Evolutionary conservation across 1,140 invertebrate species (phyloP), one percentile per base, ranked within the genome.

Genomic region (Tetranychus cinnabarinus): DNA sequence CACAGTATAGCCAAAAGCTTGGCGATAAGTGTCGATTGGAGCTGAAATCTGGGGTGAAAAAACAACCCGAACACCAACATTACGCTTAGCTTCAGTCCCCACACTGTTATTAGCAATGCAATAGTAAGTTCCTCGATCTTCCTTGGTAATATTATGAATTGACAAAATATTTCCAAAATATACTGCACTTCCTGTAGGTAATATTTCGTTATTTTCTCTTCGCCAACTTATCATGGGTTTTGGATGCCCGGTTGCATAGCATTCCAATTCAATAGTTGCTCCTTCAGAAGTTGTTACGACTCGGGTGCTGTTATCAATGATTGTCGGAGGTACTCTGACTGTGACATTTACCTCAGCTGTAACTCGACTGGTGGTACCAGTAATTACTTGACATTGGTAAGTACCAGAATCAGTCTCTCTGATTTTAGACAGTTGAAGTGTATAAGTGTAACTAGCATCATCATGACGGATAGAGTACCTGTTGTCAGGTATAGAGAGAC

Each of bases 1-100:
- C 83, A 88, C 88, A 66, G 91, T 86, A 67, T 88, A 91, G 70
- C 88, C 86, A 5, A 91, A 71, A 4, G 88, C 88, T 77, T 92
- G 82, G 33, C 84, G 84, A 31, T 90, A 73, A 13, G 60, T 35
- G 7, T 58, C 57, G 5, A 39, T 42, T 23, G 37, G n/a, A 37
- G 55, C 15, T 52, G 35, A 13, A 37, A 91, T 83, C 0, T 88
- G 83, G 0, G 88, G 88, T 0, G 85, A 74, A 63, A 72, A 70
- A 73, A 90, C 86, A 34, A 90, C 84, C 72, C 91, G 87, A 1
- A 92, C 77, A 61, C 85, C 86, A 64, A 91, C 85, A 68, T 90
- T 89, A 66, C 87, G 76, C 45, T 84, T 74, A 5, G 84, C 81
- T 1, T 86, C 87, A 65, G 81, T 81, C 56, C 86, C 86, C 4